These are phyloP conservation scores for Canis aureus DNA, from an alignment of 2,113 vertebrate genomes.

Conservation along the genomic window DNA sequence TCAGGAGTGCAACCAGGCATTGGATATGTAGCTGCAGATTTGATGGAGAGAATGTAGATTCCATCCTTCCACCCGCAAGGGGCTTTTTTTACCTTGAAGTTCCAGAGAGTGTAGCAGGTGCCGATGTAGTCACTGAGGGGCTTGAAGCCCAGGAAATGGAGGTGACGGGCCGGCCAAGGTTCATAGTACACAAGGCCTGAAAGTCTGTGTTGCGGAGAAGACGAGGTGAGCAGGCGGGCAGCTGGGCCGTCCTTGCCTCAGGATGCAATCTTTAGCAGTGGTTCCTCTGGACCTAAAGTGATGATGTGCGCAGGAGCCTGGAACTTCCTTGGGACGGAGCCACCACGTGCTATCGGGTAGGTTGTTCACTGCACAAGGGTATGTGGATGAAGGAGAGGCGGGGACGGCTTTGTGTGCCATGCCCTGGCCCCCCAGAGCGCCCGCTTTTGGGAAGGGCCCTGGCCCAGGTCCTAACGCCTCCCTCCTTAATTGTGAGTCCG, in stretches of 20 bases:
- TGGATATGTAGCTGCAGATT: neutral
- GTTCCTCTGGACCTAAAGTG: neutral
- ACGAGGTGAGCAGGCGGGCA: neutral
- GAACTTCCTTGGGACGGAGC: neutral
- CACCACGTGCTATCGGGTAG: no score
- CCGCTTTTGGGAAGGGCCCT: neutral
- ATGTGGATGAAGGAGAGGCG: neutral
- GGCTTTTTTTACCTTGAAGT: neutral
- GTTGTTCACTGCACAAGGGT: neutral
- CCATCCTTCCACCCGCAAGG: neutral
- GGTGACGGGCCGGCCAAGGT: neutral
- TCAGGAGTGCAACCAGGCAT: neutral
- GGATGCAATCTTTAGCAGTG: neutral
- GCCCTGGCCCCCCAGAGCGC: neutral
- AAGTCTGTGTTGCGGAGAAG: neutral
- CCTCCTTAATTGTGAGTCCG: neutral
- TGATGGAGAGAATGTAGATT: neutral
- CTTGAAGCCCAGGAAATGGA: neutral
- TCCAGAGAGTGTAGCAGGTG: neutral
- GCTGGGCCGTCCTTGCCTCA: neutral
- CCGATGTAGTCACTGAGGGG: neutral
- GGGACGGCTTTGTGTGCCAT: neutral
- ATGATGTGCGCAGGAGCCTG: neutral
- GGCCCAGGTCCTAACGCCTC: neutral
- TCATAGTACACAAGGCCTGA: neutral